phyloP scores from a whole-genome alignment of 92 coral and sea anemone species.

The Meandrina meandrites region DNA sequence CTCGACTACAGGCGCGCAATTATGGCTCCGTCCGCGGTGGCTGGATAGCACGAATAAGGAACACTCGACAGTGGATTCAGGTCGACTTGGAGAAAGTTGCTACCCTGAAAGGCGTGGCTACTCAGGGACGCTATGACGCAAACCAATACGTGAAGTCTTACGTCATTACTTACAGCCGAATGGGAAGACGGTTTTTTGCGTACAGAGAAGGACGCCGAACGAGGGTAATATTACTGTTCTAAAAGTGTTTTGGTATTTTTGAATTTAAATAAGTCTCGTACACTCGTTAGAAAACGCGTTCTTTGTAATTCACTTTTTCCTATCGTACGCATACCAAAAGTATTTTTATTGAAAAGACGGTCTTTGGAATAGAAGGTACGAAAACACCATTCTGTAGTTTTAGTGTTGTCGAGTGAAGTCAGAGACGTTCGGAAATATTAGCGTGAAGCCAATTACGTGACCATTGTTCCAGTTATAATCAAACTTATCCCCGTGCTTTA shows the following conservation, averaged over 20 bases:
- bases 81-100: constrained; percentile 49
- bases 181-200: constrained; percentile 42
- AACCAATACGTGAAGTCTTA: constrained; percentile 56
- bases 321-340: too few species aligned
- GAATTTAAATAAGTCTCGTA: background rate
- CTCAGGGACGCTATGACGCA: constrained; percentile 68
- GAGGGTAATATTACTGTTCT: constrained; percentile 27
- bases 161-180: constrained; percentile 42
- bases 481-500: too few species aligned
- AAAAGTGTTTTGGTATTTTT: background rate
- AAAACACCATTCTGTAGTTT: too few species aligned
- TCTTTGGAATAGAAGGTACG: too few species aligned
- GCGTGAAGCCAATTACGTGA: too few species aligned
- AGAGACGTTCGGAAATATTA: too few species aligned
- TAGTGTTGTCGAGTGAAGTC: too few species aligned
- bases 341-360: too few species aligned
- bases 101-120: constrained; percentile 59
- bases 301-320: too few species aligned
- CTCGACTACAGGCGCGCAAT: constrained; percentile 53
- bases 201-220: constrained; percentile 52
- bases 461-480: too few species aligned
- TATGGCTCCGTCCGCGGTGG: constrained; percentile 56
- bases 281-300: too few species aligned
- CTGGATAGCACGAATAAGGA: constrained; percentile 44
- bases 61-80: constrained; percentile 63